Evolutionary conservation across 2,888 invertebrate species (phyloP).

Genomic region (Perdita meconis): DNA sequence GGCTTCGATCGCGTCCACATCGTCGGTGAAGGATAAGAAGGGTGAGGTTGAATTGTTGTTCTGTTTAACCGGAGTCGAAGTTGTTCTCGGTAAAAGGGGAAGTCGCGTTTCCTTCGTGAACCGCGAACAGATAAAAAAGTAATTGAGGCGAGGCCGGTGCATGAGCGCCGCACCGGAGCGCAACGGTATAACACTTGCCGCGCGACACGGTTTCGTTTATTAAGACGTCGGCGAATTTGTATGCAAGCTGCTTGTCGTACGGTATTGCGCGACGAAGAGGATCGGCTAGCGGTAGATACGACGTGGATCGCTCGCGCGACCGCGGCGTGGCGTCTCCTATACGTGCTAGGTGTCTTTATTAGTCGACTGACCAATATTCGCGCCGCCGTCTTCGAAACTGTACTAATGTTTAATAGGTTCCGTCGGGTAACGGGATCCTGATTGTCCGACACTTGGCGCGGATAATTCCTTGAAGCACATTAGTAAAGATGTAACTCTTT

Average conservation of each 20-base stretch:
- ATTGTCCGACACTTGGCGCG: background rate
- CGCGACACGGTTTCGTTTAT: conserved; percentile 46
- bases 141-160: too few species aligned
- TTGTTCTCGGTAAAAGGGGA: conserved; percentile 19
- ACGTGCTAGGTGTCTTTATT: conserved; percentile 60
- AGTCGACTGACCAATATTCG: conserved; percentile 55
- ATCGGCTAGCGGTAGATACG: conserved; percentile 73
- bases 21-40: conserved; percentile 50
- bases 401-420: conserved; percentile 21
- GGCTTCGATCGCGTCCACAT: conserved; percentile 53
- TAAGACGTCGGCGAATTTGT: conserved; percentile 55
- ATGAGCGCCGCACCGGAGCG: too few species aligned
- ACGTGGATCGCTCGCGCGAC: conserved; percentile 49
- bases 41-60: conserved; percentile 60
- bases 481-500: background rate
- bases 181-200: conserved; percentile 26
- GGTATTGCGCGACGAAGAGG: conserved; percentile 67
- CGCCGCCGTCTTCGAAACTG: conserved; percentile 11
- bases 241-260: conserved; percentile 65
- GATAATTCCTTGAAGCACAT: background rate
- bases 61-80: too few species aligned
- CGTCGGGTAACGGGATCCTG: conserved; percentile 37
- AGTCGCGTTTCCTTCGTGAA: background rate
- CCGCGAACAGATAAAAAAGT: conserved; percentile 11
- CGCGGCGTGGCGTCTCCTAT: conserved; percentile 28